Conservation (phyloP, 2,888 invertebrate species). For the Thyatira batis region DNA sequence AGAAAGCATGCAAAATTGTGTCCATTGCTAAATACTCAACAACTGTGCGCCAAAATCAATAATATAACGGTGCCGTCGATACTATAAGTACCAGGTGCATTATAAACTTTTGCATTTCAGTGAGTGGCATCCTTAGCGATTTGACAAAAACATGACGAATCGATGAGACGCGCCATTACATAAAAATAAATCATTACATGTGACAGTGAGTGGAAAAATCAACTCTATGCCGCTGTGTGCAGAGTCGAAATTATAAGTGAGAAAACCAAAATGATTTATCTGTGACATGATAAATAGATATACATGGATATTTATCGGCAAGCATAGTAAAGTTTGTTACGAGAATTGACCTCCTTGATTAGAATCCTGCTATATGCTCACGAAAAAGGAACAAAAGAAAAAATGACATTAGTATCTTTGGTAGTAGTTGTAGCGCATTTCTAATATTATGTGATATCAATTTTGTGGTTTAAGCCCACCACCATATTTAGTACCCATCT, state of each 20-base stretch:
- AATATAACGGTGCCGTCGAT: constrained; percentile 80
- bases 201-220: constrained; percentile 85
- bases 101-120: constrained; percentile 80
- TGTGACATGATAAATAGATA: constrained; percentile 60
- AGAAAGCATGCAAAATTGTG: constrained; percentile 83
- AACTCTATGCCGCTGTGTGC: constrained; percentile 52
- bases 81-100: constrained; percentile 80
- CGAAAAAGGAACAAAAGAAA: constrained; percentile 75
- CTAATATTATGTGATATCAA: constrained; percentile 37
- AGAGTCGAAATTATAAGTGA: constrained; percentile 56
- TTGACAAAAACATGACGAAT: constrained; percentile 45
- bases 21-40: constrained; percentile 82
- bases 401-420: constrained; percentile 77
- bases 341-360: constrained; percentile 77
- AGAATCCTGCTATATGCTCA: constrained; percentile 82
- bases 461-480: constrained; percentile 50
- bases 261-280: constrained; percentile 53
- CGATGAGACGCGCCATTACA: constrained; percentile 50
- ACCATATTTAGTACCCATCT: constrained; percentile 44
- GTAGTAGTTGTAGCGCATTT: constrained; percentile 50
- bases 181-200: constrained; percentile 85
- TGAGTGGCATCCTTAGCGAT: constrained; percentile 78
- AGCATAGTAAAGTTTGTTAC: constrained; percentile 78
- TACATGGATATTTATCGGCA: constrained; percentile 72
- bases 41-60: constrained; percentile 82